Conservation (phyloP, 2,797 vertebrate genomes). For the Urosaurus nigricauda region DNA sequence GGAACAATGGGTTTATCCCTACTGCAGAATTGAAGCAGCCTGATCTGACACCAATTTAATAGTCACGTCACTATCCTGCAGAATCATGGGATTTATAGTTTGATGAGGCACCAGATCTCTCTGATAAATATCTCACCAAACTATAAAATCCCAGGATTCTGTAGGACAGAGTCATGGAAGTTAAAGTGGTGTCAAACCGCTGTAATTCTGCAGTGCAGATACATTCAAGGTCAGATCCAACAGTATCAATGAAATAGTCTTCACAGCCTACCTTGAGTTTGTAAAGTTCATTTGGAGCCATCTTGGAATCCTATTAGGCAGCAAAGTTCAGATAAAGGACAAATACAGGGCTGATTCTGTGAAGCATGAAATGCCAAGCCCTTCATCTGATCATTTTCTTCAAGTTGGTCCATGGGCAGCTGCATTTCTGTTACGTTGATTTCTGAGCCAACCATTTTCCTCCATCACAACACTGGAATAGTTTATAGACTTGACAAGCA, state of each 20-base stretch:
- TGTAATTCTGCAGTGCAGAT: too few relatives aligned
- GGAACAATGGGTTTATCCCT: neutral
- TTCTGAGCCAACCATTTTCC: neutral
- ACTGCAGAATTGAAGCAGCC: too few relatives aligned
- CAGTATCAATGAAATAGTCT: neutral
- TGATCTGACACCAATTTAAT: too few relatives aligned
- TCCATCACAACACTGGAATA: neutral
- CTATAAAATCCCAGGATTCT: too few relatives aligned
- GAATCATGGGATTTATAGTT: too few relatives aligned
- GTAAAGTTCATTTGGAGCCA: neutral
- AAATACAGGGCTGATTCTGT: neutral
- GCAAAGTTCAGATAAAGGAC: neutral
- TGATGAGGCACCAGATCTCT: too few relatives aligned
- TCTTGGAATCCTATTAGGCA: neutral
- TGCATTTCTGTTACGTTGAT: neutral
- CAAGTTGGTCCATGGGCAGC: neutral
- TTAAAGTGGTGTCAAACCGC: too few relatives aligned
- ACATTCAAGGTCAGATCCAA: neutral
- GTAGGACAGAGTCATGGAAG: too few relatives aligned
- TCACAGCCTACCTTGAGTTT: neutral
- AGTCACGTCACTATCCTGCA: too few relatives aligned
- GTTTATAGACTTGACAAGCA: neutral
- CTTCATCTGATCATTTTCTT: neutral
- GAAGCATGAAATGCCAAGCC: neutral
- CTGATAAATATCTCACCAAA: too few relatives aligned